Evolutionary conservation across 1,140 invertebrate genomes (phyloP).

Genomic region (Eurosta solidaginis): DNA sequence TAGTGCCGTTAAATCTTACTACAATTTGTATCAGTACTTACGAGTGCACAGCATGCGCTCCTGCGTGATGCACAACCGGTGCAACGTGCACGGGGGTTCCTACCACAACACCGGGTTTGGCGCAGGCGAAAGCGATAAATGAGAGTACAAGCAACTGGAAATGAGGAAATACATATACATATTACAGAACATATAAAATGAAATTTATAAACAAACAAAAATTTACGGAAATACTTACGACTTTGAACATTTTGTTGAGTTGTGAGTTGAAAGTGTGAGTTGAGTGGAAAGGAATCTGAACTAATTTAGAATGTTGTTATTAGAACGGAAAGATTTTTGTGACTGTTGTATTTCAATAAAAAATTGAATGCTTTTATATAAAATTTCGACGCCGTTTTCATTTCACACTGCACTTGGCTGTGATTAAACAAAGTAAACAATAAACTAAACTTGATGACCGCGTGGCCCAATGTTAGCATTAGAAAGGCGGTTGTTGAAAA

Average conservation of each 20-base stretch:
- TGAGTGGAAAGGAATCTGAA: neutral
- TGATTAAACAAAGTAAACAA: neutral
- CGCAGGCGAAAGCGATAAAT: constrained; percentile 63
- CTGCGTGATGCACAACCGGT: constrained; percentile 41
- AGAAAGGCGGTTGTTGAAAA: neutral
- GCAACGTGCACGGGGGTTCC: constrained; percentile 39
- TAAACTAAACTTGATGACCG: constrained; percentile 16
- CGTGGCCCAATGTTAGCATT: neutral
- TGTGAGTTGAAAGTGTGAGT: neutral
- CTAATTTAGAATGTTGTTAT: constrained; percentile 18
- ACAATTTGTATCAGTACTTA: constrained; percentile 43
- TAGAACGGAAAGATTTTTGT: constrained; percentile 39
- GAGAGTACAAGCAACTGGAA: constrained; percentile 60
- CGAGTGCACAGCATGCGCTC: constrained; percentile 55
- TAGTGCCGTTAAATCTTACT: no score
- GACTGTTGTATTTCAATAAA: constrained; percentile 45
- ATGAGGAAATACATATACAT: constrained; percentile 31
- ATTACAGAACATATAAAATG: neutral
- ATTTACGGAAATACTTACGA: constrained; percentile 42
- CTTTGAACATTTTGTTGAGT: constrained; percentile 51
- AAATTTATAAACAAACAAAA: neutral
- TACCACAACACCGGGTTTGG: constrained; percentile 59
- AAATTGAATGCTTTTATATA: constrained; percentile 31
- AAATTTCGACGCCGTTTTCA: neutral
- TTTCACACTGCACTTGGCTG: neutral